These are phyloP conservation scores for Agelas oroides DNA, from an alignment of 37 sponge, comb jelly and placozoan genomes.

Conservation along the genomic window DNA sequence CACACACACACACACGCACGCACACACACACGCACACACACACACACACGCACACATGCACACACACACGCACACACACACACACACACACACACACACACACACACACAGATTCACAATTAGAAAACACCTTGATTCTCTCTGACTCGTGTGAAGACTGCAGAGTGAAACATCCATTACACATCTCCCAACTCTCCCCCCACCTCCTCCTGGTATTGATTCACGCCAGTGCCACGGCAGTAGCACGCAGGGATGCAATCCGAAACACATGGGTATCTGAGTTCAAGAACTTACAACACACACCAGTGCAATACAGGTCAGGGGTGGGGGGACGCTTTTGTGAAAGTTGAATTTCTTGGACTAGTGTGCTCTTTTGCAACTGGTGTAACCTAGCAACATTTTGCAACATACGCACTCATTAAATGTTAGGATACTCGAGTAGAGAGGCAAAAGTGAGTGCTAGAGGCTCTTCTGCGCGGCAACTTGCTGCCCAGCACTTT, in stretches of 20 bases:
- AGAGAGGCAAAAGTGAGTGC: no score
- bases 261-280: slow-evolving; percentile 54
- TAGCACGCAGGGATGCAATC: slow-evolving; percentile 26
- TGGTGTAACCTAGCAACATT: no score
- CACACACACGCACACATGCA: no score
- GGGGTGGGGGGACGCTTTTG: no score
- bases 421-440: no score
- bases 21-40: no score
- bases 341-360: no score
- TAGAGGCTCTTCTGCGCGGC: neutral
- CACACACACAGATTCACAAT: neutral
- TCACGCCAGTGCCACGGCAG: slow-evolving; percentile 22
- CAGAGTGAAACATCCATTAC: no score
- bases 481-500: neutral
- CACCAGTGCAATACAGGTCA: slow-evolving; percentile 28
- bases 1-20: no score
- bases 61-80: neutral
- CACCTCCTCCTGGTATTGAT: slow-evolving; percentile 35
- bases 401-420: no score
- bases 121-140: neutral
- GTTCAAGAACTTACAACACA: neutral
- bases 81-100: slow-evolving; percentile 12
- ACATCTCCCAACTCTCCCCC: no score
- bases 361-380: no score
- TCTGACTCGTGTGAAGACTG: neutral